A percentile compares a stretch with the other conserved stretches of the same genome.
These are phyloP conservation scores for Blera fallax DNA, from an alignment of 2,888 invertebrate genomes.

Conservation along the genomic window DNA sequence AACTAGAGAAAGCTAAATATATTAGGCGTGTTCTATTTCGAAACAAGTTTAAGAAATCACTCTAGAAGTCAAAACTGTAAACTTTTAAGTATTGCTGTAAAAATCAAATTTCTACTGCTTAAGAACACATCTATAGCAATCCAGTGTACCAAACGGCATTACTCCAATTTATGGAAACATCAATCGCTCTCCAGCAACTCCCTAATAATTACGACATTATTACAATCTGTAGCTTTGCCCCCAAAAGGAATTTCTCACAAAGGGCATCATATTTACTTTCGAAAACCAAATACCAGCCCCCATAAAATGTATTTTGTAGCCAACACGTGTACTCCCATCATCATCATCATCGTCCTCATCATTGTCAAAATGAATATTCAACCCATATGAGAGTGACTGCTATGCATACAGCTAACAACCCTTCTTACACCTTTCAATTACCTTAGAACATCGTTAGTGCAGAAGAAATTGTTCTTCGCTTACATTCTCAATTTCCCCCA, in stretches of 20 bases:
- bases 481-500: background rate
- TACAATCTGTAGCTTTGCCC: background rate
- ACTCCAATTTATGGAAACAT: slow-evolving; percentile 13
- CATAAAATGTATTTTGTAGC: background rate
- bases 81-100: too few species aligned
- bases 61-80: too few species aligned
- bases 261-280: background rate
- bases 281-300: background rate
- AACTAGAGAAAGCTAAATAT: too few species aligned
- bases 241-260: background rate
- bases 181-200: background rate
- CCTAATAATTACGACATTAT: slow-evolving; percentile 14
- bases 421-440: slow-evolving; percentile 32
- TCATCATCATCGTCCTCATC: background rate
- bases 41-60: too few species aligned
- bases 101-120: too few species aligned
- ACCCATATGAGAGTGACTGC: background rate
- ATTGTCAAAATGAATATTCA: slow-evolving; percentile 5
- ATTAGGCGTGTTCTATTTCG: too few species aligned
- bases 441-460: slow-evolving; percentile 18
- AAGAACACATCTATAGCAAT: too few species aligned
- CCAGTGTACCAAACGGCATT: background rate
- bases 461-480: slow-evolving; percentile 15
- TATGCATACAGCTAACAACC: background rate
- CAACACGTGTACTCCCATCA: background rate